Evolutionary conservation across 2,113 vertebrate genomes (phyloP).

Genomic region (Oenanthe melanoleuca): DNA sequence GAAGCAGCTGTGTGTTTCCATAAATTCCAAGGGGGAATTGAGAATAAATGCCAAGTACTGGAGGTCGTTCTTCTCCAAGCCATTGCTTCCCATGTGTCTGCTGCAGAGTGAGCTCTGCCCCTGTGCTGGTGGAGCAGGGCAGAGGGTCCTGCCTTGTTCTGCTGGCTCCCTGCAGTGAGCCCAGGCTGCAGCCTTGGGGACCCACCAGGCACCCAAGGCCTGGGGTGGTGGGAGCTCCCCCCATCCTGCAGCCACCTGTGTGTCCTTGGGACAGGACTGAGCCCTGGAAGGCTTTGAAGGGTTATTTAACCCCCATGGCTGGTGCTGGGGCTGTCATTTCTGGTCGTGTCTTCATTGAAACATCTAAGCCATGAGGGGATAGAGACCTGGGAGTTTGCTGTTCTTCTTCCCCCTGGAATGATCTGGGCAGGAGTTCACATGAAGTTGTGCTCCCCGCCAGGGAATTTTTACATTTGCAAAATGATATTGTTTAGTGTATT

Average conservation of each 20-base stretch:
- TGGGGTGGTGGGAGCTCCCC: not conserved
- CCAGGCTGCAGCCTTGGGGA: not conserved
- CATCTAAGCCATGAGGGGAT: not conserved
- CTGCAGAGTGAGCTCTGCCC: not conserved
- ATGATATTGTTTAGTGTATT: not conserved
- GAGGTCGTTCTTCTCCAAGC: not conserved
- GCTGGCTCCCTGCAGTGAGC: not conserved
- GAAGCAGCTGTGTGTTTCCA: not conserved
- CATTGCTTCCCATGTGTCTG: not conserved
- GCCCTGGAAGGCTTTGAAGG: not conserved
- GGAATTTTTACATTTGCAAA: constrained; percentile 33
- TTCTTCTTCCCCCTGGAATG: not conserved
- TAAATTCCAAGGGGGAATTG: not conserved
- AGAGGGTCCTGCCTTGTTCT: not conserved
- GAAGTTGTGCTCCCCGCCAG: not conserved
- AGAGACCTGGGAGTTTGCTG: not conserved
- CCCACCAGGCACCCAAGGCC: not conserved
- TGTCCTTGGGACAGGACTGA: not conserved
- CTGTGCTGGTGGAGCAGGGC: not conserved
- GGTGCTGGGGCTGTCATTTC: not conserved
- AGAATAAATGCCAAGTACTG: not conserved
- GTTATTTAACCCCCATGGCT: not conserved
- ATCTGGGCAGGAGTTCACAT: constrained; percentile 35
- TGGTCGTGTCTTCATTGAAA: not conserved
- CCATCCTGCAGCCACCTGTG: not conserved